phyloP scores from a whole-genome alignment of 2,113 vertebrate genomes.

The Paralichthys olivaceus region DNA sequence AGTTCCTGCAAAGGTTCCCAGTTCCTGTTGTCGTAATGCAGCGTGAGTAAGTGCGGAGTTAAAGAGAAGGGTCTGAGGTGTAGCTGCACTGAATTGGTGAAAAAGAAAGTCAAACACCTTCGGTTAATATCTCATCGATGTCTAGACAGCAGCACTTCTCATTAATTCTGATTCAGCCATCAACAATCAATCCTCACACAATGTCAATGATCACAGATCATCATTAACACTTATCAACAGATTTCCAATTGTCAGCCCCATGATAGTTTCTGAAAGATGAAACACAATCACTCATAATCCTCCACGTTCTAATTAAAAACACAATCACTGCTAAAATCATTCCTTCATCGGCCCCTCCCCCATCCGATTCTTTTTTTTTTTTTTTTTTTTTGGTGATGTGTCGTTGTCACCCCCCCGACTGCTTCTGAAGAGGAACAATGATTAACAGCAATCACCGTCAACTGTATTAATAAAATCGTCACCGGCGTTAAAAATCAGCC shows the following conservation, averaged over 20 bases:
- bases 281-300: constrained; percentile 27
- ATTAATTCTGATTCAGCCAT: constrained; percentile 40
- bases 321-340: constrained; percentile 17
- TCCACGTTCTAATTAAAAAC: constrained; percentile 39
- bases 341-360: background rate
- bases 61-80: too few relatives aligned
- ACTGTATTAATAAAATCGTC: constrained; percentile 38
- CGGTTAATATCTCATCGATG: background rate
- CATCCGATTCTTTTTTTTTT: background rate
- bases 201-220: constrained; percentile 33
- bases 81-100: too few relatives aligned
- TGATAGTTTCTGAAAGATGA: constrained; percentile 24
- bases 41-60: too few relatives aligned
- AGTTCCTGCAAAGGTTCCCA: too few relatives aligned
- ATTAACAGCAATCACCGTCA: constrained; percentile 58
- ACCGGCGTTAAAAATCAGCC: constrained; percentile 45
- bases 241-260: constrained; percentile 34
- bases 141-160: constrained; percentile 9
- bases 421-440: constrained; percentile 42
- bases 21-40: too few relatives aligned
- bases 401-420: background rate
- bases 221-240: constrained; percentile 13
- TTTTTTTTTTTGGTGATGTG: too few relatives aligned
- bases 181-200: constrained; percentile 43
- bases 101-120: too few relatives aligned